These are phyloP conservation scores for Micrastur ruficollis DNA, from an alignment of 2,797 vertebrate species.

Conservation along the genomic window DNA sequence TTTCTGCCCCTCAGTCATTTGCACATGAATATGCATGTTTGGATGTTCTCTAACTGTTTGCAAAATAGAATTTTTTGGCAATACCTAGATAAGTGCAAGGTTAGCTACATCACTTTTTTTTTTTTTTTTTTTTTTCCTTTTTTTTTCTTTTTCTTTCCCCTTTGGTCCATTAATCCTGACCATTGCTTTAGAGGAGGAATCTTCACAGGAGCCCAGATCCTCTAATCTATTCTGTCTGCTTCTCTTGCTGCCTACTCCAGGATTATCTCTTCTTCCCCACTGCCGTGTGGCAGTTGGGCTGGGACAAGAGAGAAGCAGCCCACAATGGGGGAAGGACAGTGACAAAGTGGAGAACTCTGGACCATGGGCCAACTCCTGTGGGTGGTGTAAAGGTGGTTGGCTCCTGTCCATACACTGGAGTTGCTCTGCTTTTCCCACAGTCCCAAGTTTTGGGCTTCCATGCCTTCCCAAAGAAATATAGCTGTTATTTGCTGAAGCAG, in stretches of 20 bases:
- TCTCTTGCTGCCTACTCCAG: neutral
- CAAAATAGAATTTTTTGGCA: neutral
- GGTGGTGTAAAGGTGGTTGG: neutral
- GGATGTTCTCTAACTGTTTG: neutral
- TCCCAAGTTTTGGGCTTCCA: neutral
- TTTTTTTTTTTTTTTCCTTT: too few species aligned
- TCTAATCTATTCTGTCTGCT: neutral
- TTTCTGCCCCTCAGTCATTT: neutral
- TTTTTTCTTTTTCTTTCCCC: too few species aligned
- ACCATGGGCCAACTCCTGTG: neutral
- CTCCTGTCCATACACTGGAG: neutral
- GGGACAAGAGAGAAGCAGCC: neutral
- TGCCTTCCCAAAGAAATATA: neutral
- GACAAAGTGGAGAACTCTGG: neutral
- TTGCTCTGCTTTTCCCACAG: neutral
- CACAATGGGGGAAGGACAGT: neutral
- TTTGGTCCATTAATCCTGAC: neutral
- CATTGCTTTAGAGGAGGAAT: neutral
- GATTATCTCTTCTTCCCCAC: neutral
- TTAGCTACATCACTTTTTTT: neutral
- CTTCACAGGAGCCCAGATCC: neutral
- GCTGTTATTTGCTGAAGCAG: neutral
- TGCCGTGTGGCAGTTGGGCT: rapidly evolving
- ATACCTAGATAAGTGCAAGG: neutral
- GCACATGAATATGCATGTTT: rapidly evolving